These are phyloP conservation scores for Drosophila guanche DNA, from an alignment of 1,140 invertebrate species.

Conservation along the genomic window DNA sequence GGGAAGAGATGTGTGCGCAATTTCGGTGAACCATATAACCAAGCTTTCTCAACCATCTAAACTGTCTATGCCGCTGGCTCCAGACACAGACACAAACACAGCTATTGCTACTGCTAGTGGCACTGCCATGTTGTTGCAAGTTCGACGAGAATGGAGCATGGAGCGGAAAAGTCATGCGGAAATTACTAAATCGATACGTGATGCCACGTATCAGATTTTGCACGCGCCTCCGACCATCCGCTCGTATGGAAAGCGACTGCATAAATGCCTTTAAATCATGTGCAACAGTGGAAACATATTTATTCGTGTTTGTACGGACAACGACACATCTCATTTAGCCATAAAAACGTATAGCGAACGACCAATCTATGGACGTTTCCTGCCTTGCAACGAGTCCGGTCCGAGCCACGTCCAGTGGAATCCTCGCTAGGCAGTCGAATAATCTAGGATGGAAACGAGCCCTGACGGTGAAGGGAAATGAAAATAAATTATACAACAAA, in stretches of 20 bases:
- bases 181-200: constrained; percentile 72
- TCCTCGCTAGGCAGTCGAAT: constrained; percentile 14
- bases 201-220: constrained; percentile 52
- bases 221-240: constrained; percentile 1
- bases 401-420: constrained; percentile 24
- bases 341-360: too few relatives aligned
- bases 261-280: constrained; percentile 27
- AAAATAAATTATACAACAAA: constrained; percentile 41
- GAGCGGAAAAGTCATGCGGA: constrained; percentile 56
- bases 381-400: too few relatives aligned
- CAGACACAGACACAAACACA: constrained; percentile 6
- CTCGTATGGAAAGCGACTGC: constrained; percentile 36
- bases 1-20: constrained; percentile 20
- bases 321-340: too few relatives aligned
- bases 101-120: constrained; percentile 10
- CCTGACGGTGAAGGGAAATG: constrained; percentile 21
- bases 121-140: constrained; percentile 36
- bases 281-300: constrained; percentile 21
- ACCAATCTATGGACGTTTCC: too few relatives aligned
- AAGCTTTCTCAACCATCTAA: constrained; percentile 59
- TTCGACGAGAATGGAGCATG: constrained; percentile 17
- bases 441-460: constrained; percentile 41
- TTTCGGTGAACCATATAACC: constrained; percentile 48
- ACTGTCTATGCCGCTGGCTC: constrained; percentile 43
- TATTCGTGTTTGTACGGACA: neutral